Percentiles rank a stretch among this genome's conserved stretches.
Conservation (phyloP, 2,888 invertebrate species). For the Tromatobia lineatoria region DNA sequence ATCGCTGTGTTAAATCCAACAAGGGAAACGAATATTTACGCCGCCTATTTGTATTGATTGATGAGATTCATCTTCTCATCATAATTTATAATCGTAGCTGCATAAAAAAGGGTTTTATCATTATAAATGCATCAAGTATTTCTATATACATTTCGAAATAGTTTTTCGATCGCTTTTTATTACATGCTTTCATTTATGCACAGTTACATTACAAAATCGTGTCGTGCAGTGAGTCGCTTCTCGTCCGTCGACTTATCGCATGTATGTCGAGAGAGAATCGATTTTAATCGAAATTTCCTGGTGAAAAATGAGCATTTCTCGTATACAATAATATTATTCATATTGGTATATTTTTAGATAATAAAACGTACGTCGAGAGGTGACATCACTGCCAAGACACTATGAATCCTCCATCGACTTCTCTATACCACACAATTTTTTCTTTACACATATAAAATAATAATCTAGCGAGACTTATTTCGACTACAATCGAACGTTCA, state of each 20-base stretch:
- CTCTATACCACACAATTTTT: constrained; percentile 58
- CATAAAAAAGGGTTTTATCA: constrained; percentile 26
- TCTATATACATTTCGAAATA: constrained; percentile 12
- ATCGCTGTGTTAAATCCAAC: background rate
- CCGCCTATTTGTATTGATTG: background rate
- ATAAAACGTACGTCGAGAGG: constrained; percentile 45
- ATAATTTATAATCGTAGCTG: constrained; percentile 5
- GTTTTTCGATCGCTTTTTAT: constrained; percentile 74
- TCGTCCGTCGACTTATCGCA: constrained; percentile 52
- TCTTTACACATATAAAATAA: constrained; percentile 67
- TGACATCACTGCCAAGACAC: constrained; percentile 54
- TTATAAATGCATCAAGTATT: constrained; percentile 22
- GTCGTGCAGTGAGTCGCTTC: constrained; percentile 74
- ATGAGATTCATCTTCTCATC: background rate
- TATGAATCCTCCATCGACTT: constrained; percentile 55
- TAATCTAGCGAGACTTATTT: constrained; percentile 66
- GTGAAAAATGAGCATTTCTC: constrained; percentile 7
- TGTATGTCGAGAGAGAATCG: constrained; percentile 21
- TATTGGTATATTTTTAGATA: constrained; percentile 18
- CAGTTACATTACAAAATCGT: constrained; percentile 80
- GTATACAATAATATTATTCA: constrained; percentile 11
- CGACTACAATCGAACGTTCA: constrained; percentile 55
- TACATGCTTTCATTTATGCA: constrained; percentile 77
- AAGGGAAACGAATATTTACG: background rate
- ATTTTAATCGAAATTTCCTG: constrained; percentile 15